Evolutionary conservation across 2,888 invertebrate species (phyloP).

Genomic region (Leucoma salicis): DNA sequence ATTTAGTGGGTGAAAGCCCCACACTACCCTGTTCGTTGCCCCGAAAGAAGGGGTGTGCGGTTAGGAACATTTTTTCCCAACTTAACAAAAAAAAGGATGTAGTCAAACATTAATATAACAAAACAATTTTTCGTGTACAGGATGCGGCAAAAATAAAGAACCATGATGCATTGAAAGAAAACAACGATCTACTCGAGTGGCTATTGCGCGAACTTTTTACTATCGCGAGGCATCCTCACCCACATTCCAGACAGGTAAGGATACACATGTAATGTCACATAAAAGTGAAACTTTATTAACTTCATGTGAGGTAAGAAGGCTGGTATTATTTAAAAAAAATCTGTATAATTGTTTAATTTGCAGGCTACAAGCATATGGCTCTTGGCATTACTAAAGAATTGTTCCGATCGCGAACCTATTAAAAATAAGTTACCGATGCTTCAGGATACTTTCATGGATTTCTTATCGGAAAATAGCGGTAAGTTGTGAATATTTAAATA

Average conservation of each 20-base stretch:
- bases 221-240: slow-evolving; percentile 87
- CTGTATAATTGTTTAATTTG: background rate
- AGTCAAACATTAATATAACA: background rate
- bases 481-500: too few relatives aligned
- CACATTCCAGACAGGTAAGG: slow-evolving; percentile 89
- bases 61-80: too few relatives aligned
- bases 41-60: too few relatives aligned
- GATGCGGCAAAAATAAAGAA: slow-evolving; percentile 71
- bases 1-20: too few relatives aligned
- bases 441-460: slow-evolving; percentile 93
- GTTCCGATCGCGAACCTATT: slow-evolving; percentile 86
- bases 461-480: slow-evolving; percentile 95
- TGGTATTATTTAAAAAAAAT: too few relatives aligned
- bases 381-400: slow-evolving; percentile 90
- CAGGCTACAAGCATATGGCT: slow-evolving; percentile 95
- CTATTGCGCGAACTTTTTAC: slow-evolving; percentile 87
- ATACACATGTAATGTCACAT: background rate
- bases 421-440: slow-evolving; percentile 85
- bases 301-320: too few relatives aligned
- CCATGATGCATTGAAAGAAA: slow-evolving; percentile 74
- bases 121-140: slow-evolving; percentile 31
- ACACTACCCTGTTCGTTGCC: too few relatives aligned
- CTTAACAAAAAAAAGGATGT: background rate
- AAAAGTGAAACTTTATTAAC: background rate
- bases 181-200: slow-evolving; percentile 85